Percentiles rank a stretch among this genome's conserved stretches.
Conservation (phyloP, 2,888 invertebrate species). For the Tetropium fuscum region DNA sequence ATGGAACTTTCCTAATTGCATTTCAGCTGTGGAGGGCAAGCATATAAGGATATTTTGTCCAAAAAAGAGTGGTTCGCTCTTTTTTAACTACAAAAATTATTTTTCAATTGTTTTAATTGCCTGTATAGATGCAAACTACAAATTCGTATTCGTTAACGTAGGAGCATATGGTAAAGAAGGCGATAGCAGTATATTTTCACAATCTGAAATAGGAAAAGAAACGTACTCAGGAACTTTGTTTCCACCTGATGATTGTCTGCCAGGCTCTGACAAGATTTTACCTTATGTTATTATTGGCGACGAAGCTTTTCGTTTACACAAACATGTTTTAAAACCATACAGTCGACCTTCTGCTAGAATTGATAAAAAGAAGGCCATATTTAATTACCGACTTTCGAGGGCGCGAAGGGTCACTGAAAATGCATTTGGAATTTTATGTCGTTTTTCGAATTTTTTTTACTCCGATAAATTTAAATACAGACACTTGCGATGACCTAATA, state of each 20-base stretch:
- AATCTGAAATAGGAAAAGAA: slow-evolving; percentile 28
- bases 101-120: slow-evolving; percentile 36
- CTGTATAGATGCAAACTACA: slow-evolving; percentile 34
- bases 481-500: background rate
- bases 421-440: background rate
- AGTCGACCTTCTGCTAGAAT: background rate
- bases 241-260: background rate
- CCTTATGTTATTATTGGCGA: slow-evolving; percentile 3
- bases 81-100: slow-evolving; percentile 39
- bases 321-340: slow-evolving; percentile 13
- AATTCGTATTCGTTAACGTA: slow-evolving; percentile 32
- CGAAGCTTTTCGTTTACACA: slow-evolving; percentile 12
- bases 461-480: background rate
- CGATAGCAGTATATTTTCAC: slow-evolving; percentile 31
- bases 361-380: background rate
- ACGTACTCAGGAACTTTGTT: slow-evolving; percentile 30
- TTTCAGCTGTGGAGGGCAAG: slow-evolving; percentile 37
- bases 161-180: slow-evolving; percentile 40
- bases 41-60: slow-evolving; percentile 33
- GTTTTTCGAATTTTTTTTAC: slow-evolving; percentile 2
- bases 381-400: slow-evolving; percentile 5
- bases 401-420: slow-evolving; percentile 13
- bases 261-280: background rate
- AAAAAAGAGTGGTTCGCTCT: slow-evolving; percentile 23
- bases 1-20: slow-evolving; percentile 40